Conservation (phyloP, 2,888 invertebrate genomes). For the Muscina levida region DNA sequence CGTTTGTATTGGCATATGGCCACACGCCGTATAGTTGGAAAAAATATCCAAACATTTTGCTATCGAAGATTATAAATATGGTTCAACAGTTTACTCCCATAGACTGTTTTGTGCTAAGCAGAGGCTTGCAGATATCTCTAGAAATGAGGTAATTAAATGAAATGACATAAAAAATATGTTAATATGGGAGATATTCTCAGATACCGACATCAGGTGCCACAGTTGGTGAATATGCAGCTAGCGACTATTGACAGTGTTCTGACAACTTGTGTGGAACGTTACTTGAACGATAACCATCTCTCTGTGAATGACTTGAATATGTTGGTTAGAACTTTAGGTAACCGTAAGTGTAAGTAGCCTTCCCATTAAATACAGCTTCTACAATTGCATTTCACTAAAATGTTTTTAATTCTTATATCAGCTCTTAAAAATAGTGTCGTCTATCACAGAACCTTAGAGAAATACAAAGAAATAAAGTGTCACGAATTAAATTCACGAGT, state of each 20-base stretch:
- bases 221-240: conserved; percentile 71
- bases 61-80: conserved; percentile 78
- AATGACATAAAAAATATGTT: too few relatives aligned
- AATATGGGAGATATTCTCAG: too few relatives aligned
- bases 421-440: conserved; percentile 76
- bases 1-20: conserved; percentile 81
- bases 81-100: conserved; percentile 77
- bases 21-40: conserved; percentile 74
- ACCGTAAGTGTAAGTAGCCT: conserved; percentile 75
- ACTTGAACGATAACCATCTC: conserved; percentile 71
- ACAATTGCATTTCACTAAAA: too few relatives aligned
- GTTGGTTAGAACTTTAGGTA: conserved; percentile 75
- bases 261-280: conserved; percentile 75
- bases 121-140: conserved; percentile 79
- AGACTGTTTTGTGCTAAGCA: conserved; percentile 80
- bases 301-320: conserved; percentile 73
- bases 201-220: conserved; percentile 73
- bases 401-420: conserved; percentile 38
- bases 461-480: conserved; percentile 75
- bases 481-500: conserved; percentile 79
- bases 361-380: too few relatives aligned
- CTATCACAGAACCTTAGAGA: conserved; percentile 76
- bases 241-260: conserved; percentile 74
- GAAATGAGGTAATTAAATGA: conserved; percentile 72
- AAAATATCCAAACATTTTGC: conserved; percentile 76